Evolutionary conservation across 2,113 vertebrate species (phyloP).

Genomic region (Neolamprologus falcicula): DNA sequence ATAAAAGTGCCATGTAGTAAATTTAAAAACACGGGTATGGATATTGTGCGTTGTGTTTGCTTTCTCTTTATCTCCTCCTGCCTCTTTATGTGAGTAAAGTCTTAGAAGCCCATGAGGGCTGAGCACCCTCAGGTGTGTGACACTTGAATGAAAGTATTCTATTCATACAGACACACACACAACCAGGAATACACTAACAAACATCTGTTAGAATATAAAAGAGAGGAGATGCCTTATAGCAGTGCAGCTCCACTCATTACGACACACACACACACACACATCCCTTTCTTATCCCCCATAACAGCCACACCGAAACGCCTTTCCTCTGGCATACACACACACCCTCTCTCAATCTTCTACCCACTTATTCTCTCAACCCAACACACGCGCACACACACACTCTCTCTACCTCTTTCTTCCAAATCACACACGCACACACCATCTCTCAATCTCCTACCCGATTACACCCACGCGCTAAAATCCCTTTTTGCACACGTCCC

Average conservation of each 20-base stretch:
- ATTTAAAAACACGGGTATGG: accelerated
- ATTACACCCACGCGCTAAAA: constrained; percentile 51
- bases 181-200: background rate
- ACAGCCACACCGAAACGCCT: constrained; percentile 33
- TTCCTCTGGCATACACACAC: constrained; percentile 15
- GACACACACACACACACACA: constrained; percentile 11
- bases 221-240: constrained; percentile 18
- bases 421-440: constrained; percentile 32
- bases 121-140: background rate
- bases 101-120: background rate
- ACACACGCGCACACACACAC: background rate
- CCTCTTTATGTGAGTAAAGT: background rate
- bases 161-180: background rate
- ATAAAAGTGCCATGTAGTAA: background rate
- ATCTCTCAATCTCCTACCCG: constrained; percentile 59
- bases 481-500: constrained; percentile 41
- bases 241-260: constrained; percentile 36
- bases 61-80: background rate
- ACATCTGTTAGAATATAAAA: constrained; percentile 29
- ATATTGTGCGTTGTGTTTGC: background rate
- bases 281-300: constrained; percentile 10
- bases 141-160: background rate
- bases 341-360: constrained; percentile 43
- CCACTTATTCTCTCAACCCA: constrained; percentile 12
- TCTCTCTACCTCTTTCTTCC: background rate